These are phyloP conservation scores for Lasioglossum figueresi DNA, from an alignment of 2,888 invertebrate species.

Conservation along the genomic window DNA sequence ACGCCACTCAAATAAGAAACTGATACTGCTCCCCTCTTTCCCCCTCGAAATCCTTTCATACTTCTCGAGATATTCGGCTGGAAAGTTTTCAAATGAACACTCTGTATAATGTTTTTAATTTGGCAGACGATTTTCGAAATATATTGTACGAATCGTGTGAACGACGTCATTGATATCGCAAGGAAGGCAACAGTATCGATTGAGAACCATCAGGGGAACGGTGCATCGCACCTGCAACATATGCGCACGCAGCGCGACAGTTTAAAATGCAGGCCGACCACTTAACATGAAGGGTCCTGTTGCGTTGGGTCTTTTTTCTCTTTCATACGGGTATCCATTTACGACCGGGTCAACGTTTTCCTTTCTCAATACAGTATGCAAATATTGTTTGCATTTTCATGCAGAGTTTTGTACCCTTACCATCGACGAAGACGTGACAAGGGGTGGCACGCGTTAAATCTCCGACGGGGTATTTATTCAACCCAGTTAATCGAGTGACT, in stretches of 20 bases:
- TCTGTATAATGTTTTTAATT: too few relatives aligned
- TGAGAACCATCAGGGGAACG: constrained; percentile 49
- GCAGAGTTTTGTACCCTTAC: constrained; percentile 23
- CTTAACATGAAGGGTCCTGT: constrained; percentile 49
- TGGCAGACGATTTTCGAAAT: too few relatives aligned
- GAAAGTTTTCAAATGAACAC: too few relatives aligned
- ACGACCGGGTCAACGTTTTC: constrained; percentile 41
- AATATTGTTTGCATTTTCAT: constrained; percentile 47
- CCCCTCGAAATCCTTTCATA: too few relatives aligned
- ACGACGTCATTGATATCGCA: not conserved
- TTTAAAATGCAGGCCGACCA: constrained; percentile 57
- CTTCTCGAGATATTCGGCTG: too few relatives aligned
- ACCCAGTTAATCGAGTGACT: constrained; percentile 32
- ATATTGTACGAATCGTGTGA: not conserved
- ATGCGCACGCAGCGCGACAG: constrained; percentile 59
- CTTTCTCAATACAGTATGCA: constrained; percentile 45
- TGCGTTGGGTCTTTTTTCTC: constrained; percentile 35
- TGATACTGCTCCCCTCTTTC: too few relatives aligned
- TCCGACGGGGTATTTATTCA: constrained; percentile 38
- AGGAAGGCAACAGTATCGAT: constrained; percentile 37
- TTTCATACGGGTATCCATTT: constrained; percentile 45
- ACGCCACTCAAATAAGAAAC: too few relatives aligned
- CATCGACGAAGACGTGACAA: constrained; percentile 34
- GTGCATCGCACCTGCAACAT: constrained; percentile 55
- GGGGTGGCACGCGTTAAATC: constrained; percentile 10